Base-by-base conservation (phyloP, 2,113 vertebrate species). In the Anarhynchus alexandrinus region DNA sequence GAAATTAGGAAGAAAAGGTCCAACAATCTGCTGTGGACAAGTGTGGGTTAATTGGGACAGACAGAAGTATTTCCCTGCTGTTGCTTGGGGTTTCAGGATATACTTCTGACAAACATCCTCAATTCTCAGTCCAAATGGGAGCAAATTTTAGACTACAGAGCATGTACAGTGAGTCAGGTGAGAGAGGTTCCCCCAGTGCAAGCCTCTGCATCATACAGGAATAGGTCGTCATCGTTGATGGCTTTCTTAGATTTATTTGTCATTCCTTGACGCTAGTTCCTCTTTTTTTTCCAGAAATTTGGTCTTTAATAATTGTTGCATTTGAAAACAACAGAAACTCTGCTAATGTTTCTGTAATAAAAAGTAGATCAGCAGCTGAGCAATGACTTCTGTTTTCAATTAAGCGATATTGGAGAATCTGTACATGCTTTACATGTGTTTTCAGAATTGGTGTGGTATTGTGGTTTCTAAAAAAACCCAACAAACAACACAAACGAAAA, bases 191-290 rank as follows among this genome's bases (percentile, higher is more conserved):
- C 43, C 27, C 10, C 62, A 54, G 62, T 15, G 49, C 3, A 3
- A 76, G n/a, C 14, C 21, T 72, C n/a, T 47, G 59, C 69, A 26
- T 61, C 0, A 0, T 23, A 1, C 8, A n/a, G 30, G 29, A 52
- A 10, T 34, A n/a, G 57, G 22, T 21, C 54, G 5, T 40, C 27
- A 9, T 40, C 2, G 2, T 66, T 57, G 0, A 0, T 69, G 47
- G 10, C 51, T 70, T 73, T 61, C 3, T 4, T 84, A 45, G n/a
- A 58, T 74, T 72, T 88, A 32, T 42, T 69, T 1, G 0, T 69
- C 26, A 10, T 57, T 87, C 36, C 42, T 73, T 54, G 11, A 42
- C 87, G 34, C 23, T 49, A 12, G 26, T 73, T 86, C 10, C 1
- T 67, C 9, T 11, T 42, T 55, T 55, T 36, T 59, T 10, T 2